Evolutionary conservation across 2,888 invertebrate genomes (phyloP).

Genomic region (Dryomyza anilis): DNA sequence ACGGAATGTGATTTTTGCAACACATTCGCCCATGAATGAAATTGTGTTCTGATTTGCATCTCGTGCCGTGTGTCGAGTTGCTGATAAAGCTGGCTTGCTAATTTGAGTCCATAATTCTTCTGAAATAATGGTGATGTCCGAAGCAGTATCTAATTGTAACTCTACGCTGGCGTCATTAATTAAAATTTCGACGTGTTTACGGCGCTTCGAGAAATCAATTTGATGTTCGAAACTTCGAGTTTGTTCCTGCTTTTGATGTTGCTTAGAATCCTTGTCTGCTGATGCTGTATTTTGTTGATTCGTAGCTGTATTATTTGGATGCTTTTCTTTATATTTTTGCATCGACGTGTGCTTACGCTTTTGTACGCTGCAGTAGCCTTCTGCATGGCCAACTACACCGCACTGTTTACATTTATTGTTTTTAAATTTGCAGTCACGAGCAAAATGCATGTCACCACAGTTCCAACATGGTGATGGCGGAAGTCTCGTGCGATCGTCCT

Average conservation of each 20-base stretch:
- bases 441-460: conserved; percentile 30
- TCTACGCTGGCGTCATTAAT: no score
- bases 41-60: no score
- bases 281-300: not conserved
- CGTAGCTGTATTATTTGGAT: not conserved
- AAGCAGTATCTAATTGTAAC: no score
- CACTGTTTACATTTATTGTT: conserved; percentile 30
- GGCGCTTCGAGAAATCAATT: no score
- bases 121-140: no score
- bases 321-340: not conserved
- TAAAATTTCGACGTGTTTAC: no score
- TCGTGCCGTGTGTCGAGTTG: no score
- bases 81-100: conserved; percentile 14
- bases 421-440: conserved; percentile 27
- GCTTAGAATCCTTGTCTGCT: conserved; percentile 21
- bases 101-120: conserved; percentile 28
- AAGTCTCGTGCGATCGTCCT: not conserved
- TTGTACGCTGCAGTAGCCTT: conserved; percentile 35
- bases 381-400: conserved; percentile 26
- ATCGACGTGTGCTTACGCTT: conserved; percentile 2
- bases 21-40: conserved; percentile 20
- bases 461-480: no score
- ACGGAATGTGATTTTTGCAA: no score
- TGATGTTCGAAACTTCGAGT: no score
- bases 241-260: conserved; percentile 27